These are phyloP conservation scores for Grammomys surdaster DNA, from an alignment of 2,113 vertebrate genomes.

Conservation along the genomic window DNA sequence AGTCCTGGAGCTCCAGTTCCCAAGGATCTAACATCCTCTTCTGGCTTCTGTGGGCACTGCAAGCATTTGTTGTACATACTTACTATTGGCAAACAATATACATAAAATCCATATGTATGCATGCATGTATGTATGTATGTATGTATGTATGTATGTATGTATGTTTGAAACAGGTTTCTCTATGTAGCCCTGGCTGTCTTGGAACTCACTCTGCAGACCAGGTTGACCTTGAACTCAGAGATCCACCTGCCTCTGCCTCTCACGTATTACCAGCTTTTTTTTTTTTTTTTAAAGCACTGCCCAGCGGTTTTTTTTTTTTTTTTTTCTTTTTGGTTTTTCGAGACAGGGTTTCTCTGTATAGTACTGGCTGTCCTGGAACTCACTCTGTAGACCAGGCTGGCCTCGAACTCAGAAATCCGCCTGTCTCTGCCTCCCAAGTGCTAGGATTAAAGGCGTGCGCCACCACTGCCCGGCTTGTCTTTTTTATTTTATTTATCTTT, in stretches of 20 bases:
- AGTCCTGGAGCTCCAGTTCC: neutral
- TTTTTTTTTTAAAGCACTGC: neutral
- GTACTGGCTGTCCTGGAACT: no score
- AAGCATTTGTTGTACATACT: neutral
- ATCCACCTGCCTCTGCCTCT: neutral
- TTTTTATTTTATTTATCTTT: no score
- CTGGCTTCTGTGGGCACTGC: neutral
- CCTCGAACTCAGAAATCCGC: no score
- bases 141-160: accelerated
- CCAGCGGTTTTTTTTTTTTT: neutral
- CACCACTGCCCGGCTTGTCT: no score
- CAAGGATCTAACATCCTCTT: no score
- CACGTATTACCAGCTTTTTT: neutral
- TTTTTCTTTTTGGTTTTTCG: neutral
- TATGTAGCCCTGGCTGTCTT: neutral
- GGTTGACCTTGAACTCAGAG: neutral
- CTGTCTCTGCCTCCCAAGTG: no score
- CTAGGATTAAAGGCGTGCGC: no score
- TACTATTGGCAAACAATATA: neutral
- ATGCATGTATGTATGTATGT: accelerated
- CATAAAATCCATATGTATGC: neutral
- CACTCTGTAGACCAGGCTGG: no score
- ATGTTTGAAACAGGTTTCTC: neutral
- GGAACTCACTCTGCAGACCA: neutral
- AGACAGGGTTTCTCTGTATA: no score